These are phyloP conservation scores for Pyrochroa serraticornis DNA, from an alignment of 2,888 invertebrate species.

Conservation along the genomic window DNA sequence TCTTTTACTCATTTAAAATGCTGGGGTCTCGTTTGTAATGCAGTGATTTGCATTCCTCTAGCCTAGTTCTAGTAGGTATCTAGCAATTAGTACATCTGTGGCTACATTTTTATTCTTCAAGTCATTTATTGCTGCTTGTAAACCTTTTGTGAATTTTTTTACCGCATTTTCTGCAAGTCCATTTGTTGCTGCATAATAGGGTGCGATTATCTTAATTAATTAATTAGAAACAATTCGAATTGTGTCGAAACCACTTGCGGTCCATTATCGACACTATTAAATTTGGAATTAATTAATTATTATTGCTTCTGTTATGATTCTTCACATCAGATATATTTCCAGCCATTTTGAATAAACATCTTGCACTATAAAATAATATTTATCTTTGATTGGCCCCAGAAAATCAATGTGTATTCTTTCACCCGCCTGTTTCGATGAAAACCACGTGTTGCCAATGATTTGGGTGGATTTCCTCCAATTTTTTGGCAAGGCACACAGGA, in stretches of 20 bases:
- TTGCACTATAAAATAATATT: slow-evolving; percentile 27
- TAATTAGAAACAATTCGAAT: slow-evolving; percentile 33
- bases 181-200: slow-evolving; percentile 38
- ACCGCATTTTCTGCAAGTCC: slow-evolving; percentile 36
- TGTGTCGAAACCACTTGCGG: slow-evolving; percentile 30
- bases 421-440: slow-evolving; percentile 26
- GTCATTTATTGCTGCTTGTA: slow-evolving; percentile 9
- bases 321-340: slow-evolving; percentile 30
- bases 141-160: slow-evolving; percentile 22
- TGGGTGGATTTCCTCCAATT: slow-evolving; percentile 23
- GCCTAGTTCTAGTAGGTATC: slow-evolving; percentile 21
- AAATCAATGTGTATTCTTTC: slow-evolving; percentile 37
- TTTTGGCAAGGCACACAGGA: slow-evolving; percentile 33
- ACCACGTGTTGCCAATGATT: slow-evolving; percentile 30
- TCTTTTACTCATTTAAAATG: slow-evolving; percentile 15
- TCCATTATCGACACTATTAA: slow-evolving; percentile 35
- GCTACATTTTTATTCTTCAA: not conserved
- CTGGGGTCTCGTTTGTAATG: slow-evolving; percentile 13
- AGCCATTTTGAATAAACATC: slow-evolving; percentile 37
- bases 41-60: slow-evolving; percentile 22
- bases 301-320: slow-evolving; percentile 23
- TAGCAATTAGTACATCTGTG: slow-evolving; percentile 2
- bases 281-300: slow-evolving; percentile 30
- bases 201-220: slow-evolving; percentile 34
- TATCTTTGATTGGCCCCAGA: slow-evolving; percentile 24